phyloP scores from a whole-genome alignment of 2,888 invertebrate species.

The Ernsta delagoae region DNA sequence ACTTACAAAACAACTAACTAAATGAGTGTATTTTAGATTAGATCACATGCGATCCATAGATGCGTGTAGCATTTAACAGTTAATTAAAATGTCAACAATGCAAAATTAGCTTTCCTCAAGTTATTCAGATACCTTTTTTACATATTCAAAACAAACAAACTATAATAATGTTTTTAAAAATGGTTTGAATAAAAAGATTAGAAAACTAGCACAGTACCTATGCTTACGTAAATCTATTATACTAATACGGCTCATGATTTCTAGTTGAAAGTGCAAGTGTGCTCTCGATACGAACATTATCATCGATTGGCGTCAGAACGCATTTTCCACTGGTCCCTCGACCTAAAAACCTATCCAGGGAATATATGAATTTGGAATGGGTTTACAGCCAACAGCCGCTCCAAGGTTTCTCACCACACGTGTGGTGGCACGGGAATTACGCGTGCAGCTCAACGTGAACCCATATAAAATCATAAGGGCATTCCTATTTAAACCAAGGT shows the following conservation, averaged over 20 bases:
- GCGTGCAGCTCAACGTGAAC: slow-evolving; percentile 58
- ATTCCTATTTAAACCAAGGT: slow-evolving; percentile 34
- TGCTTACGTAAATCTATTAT: slow-evolving; percentile 26
- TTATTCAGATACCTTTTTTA: too few species aligned
- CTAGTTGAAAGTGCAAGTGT: slow-evolving; percentile 49
- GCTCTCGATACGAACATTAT: slow-evolving; percentile 45
- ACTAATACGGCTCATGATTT: slow-evolving; percentile 38
- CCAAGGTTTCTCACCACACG: slow-evolving; percentile 60
- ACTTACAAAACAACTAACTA: too few species aligned
- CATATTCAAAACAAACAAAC: too few species aligned
- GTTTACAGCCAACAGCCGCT: slow-evolving; percentile 45
- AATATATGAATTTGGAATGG: slow-evolving; percentile 62
- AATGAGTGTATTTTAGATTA: too few species aligned
- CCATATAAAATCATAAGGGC: slow-evolving; percentile 38
- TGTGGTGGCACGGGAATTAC: slow-evolving; percentile 49
- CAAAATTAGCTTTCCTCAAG: too few species aligned
- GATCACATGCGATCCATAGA: too few species aligned
- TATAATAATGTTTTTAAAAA: not conserved
- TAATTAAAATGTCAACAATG: too few species aligned
- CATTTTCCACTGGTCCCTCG: slow-evolving; percentile 47
- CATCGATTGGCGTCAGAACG: slow-evolving; percentile 47
- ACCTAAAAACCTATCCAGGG: slow-evolving; percentile 54
- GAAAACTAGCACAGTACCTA: slow-evolving; percentile 17
- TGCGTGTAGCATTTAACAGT: too few species aligned
- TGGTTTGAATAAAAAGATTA: not conserved